phyloP scores from a whole-genome alignment of 2,797 vertebrate genomes.

The Pampus argenteus region DNA sequence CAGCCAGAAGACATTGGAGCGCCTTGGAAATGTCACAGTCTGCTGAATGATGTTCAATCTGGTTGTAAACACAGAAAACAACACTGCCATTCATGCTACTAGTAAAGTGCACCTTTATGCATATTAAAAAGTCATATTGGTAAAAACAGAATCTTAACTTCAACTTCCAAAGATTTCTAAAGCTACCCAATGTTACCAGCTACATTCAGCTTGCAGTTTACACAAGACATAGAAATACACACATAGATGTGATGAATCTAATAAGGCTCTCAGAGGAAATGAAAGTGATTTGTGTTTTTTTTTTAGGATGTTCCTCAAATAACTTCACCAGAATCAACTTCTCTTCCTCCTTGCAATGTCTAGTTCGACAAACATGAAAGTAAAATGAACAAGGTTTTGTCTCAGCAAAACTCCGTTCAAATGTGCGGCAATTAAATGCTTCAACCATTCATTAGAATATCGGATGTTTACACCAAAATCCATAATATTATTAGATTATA shows the following conservation, averaged over 20 bases:
- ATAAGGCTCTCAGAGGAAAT: constrained; percentile 8
- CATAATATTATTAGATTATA: too few relatives aligned
- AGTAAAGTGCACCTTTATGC: too few relatives aligned
- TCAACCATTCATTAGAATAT: too few relatives aligned
- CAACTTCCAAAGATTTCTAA: not conserved
- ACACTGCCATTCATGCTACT: not conserved
- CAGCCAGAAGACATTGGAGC: constrained; percentile 91
- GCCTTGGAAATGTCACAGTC: not conserved
- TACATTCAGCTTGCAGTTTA: too few relatives aligned
- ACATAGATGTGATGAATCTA: not conserved
- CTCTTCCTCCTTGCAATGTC: not conserved
- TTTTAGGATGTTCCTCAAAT: not conserved
- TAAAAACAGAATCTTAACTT: not conserved
- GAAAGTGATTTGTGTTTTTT: constrained; percentile 25
- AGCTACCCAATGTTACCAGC: not conserved
- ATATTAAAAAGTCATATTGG: too few relatives aligned
- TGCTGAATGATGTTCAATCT: constrained; percentile 29
- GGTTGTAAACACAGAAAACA: constrained; percentile 19
- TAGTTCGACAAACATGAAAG: not conserved
- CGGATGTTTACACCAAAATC: too few relatives aligned
- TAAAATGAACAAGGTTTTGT: not conserved
- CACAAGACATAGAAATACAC: too few relatives aligned
- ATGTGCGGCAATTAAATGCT: not conserved
- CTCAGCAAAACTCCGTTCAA: not conserved
- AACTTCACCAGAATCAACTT: constrained; percentile 15